Evolutionary conservation across 2,888 invertebrate species (phyloP).

Genomic region (Ctenicera cuprea): DNA sequence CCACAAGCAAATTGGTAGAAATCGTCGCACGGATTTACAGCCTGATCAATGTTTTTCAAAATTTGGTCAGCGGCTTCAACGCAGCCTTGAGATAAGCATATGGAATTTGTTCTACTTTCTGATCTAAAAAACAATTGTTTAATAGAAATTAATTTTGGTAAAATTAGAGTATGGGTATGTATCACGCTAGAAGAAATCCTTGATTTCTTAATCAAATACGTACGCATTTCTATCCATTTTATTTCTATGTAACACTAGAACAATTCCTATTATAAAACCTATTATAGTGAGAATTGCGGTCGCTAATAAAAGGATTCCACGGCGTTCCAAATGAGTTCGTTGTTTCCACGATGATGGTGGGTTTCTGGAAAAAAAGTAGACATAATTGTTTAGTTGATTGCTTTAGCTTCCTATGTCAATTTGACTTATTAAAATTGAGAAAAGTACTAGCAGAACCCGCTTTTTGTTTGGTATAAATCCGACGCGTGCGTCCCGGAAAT

Average conservation of each 20-base stretch:
- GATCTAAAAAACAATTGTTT: too few relatives aligned
- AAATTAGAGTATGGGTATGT: too few relatives aligned
- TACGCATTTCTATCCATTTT: background rate
- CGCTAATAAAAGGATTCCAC: background rate
- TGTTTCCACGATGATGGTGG: background rate
- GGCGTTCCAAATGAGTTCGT: background rate
- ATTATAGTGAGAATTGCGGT: background rate
- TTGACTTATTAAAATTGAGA: too few relatives aligned
- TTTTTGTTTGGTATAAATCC: too few relatives aligned
- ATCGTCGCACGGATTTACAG: slow-evolving; percentile 85
- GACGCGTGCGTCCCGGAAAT: too few relatives aligned
- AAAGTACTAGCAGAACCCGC: too few relatives aligned
- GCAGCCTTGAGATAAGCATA: slow-evolving; percentile 87
- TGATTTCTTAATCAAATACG: too few relatives aligned
- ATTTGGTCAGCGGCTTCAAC: slow-evolving; percentile 86
- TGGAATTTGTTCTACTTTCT: slow-evolving; percentile 67
- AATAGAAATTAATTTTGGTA: too few relatives aligned
- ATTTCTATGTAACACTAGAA: background rate
- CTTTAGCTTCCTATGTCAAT: too few relatives aligned
- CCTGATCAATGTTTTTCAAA: slow-evolving; percentile 82
- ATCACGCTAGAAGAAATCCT: too few relatives aligned
- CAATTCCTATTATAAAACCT: background rate
- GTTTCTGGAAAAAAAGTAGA: background rate
- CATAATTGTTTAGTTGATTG: too few relatives aligned
- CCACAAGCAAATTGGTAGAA: too few relatives aligned